phyloP scores from a whole-genome alignment of 2,797 vertebrate species.

The Hipposideros larvatus region DNA sequence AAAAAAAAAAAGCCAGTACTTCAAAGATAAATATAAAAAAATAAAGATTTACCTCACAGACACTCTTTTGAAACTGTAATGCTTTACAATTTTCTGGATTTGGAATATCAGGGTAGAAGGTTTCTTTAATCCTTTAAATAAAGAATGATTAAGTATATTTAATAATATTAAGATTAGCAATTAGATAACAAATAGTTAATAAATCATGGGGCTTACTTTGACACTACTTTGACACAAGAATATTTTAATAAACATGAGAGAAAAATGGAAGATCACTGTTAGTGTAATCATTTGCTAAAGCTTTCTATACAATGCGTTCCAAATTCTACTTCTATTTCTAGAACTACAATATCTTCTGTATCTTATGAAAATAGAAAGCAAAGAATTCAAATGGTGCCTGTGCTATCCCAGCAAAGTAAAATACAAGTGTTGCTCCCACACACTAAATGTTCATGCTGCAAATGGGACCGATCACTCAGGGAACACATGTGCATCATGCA shows the following conservation, averaged over 20 bases:
- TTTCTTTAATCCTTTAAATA: slow-evolving; percentile 95
- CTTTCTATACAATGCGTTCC: not conserved
- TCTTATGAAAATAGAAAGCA: not conserved
- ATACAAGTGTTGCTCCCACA: not conserved
- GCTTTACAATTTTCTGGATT: slow-evolving; percentile 95
- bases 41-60: slow-evolving; percentile 87
- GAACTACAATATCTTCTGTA: not conserved
- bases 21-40: slow-evolving; percentile 47
- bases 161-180: not conserved
- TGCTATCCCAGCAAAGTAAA: not conserved
- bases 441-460: too few relatives aligned
- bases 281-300: not conserved
- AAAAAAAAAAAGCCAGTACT: not conserved
- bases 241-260: not conserved
- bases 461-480: not conserved
- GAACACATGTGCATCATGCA: not conserved
- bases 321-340: not conserved
- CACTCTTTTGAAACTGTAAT: slow-evolving; percentile 89
- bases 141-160: slow-evolving; percentile 65
- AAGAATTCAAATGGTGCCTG: not conserved
- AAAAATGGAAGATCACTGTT: not conserved
- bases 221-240: not conserved
- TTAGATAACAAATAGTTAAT: not conserved
- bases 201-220: not conserved
- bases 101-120: slow-evolving; percentile 97